A percentile compares a stretch with the other conserved stretches of the same genome.
Evolutionary conservation across 2,797 vertebrate genomes (phyloP).

Genomic region (Huso huso): DNA sequence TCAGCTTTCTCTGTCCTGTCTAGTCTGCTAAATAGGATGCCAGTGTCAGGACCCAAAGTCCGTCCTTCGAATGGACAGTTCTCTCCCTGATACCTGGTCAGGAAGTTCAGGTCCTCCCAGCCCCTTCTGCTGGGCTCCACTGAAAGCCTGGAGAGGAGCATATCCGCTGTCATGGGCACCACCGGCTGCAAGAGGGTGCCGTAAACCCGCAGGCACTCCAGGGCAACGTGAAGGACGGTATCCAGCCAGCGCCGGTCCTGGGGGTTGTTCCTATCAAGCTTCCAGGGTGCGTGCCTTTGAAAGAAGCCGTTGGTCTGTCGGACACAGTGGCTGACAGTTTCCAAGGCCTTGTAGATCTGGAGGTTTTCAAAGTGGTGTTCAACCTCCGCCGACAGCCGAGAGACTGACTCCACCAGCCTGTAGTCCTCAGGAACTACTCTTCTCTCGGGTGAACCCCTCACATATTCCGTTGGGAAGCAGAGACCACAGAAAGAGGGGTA

Average conservation of each 20-base stretch:
- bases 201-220: constrained; percentile 82
- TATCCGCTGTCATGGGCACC: constrained; percentile 67
- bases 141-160: constrained; percentile 72
- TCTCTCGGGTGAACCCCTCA: background rate
- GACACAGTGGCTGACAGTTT: constrained; percentile 69
- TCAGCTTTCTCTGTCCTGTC: constrained; percentile 34
- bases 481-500: constrained; percentile 64
- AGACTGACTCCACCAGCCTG: constrained; percentile 57
- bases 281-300: constrained; percentile 87
- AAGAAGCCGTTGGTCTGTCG: constrained; percentile 81
- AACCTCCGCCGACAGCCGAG: constrained; percentile 59
- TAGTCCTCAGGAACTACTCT: constrained; percentile 66
- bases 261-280: constrained; percentile 47
- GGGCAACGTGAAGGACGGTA: constrained; percentile 72
- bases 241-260: constrained; percentile 68
- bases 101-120: constrained; percentile 58
- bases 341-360: constrained; percentile 82
- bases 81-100: constrained; percentile 54
- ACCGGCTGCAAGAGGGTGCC: constrained; percentile 81
- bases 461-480: constrained; percentile 50
- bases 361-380: constrained; percentile 60
- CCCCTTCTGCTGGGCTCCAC: constrained; percentile 57
- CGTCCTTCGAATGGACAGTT: constrained; percentile 75
- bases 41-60: constrained; percentile 64
- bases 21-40: constrained; percentile 74